Conservation (phyloP, 2,113 vertebrate genomes). For the Mormyrus iriodes region DNA sequence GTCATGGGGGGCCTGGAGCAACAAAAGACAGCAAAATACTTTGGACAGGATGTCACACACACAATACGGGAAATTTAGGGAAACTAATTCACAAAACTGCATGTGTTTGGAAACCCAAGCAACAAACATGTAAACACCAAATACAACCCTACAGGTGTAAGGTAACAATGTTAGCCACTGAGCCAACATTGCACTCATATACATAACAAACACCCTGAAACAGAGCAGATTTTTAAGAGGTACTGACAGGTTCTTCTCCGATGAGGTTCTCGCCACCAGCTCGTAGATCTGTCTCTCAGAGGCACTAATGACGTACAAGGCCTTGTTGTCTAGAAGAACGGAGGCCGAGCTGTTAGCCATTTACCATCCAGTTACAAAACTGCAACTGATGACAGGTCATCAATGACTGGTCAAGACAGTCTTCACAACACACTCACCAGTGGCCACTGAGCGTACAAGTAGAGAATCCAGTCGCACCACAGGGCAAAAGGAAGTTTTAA, state of each 20-base stretch:
- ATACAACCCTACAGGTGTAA: neutral
- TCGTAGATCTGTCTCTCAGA: constrained; percentile 90
- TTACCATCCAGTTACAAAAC: neutral
- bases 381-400: neutral
- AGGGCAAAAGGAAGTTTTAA: constrained; percentile 80
- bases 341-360: neutral
- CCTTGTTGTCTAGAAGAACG: constrained; percentile 70
- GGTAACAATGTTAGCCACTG: neutral
- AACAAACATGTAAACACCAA: neutral
- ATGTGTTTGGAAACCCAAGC: neutral
- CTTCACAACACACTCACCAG: constrained; percentile 41
- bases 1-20: neutral
- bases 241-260: constrained; percentile 80
- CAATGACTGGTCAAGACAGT: neutral
- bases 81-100: neutral
- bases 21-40: neutral
- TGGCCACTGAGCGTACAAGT: constrained; percentile 80
- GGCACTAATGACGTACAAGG: constrained; percentile 89
- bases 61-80: neutral
- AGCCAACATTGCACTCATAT: neutral
- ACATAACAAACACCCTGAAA: neutral
- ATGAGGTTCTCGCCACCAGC: constrained; percentile 72
- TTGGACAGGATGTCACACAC: neutral
- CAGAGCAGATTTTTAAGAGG: neutral
- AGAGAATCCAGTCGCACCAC: constrained; percentile 77